Evolutionary conservation across 1,140 invertebrate species (phyloP).

Genomic region (Saxidomus purpurata): DNA sequence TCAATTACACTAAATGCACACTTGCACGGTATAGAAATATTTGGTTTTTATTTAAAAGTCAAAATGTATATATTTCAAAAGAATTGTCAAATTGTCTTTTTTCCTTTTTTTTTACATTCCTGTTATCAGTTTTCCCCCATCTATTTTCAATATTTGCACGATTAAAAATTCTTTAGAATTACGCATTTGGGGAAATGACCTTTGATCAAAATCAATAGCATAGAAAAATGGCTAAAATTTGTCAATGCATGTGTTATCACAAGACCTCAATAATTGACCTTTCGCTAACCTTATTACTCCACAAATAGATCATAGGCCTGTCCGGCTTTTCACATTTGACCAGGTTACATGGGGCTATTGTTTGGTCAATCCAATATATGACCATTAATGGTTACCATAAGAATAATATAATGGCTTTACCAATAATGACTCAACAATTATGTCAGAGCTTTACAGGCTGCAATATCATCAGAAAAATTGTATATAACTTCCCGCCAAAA

Average conservation of each 20-base stretch:
- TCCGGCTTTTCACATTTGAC: constrained; percentile 59
- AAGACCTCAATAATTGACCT: constrained; percentile 35
- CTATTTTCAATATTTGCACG: too few relatives aligned
- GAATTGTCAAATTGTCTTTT: too few relatives aligned
- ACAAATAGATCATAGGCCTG: constrained; percentile 30
- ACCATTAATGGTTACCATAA: constrained; percentile 33
- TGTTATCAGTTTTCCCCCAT: too few relatives aligned
- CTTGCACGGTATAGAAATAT: too few relatives aligned
- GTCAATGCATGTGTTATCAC: not conserved
- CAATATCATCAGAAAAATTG: too few relatives aligned
- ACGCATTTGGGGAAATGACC: too few relatives aligned
- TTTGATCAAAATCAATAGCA: not conserved
- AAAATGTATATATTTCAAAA: too few relatives aligned
- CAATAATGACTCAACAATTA: constrained; percentile 6
- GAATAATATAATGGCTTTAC: not conserved
- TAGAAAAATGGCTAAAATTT: not conserved
- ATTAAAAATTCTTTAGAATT: too few relatives aligned
- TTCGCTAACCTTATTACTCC: constrained; percentile 26
- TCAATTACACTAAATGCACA: too few relatives aligned
- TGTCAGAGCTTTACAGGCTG: not conserved
- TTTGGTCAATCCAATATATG: constrained; percentile 55
- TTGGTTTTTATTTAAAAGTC: too few relatives aligned
- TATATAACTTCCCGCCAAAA: too few relatives aligned
- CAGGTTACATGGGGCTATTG: constrained; percentile 52
- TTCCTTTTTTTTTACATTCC: too few relatives aligned